Evolutionary conservation across 2,113 vertebrate species (phyloP), one percentile per base, ranked within the genome.

Genomic region (Entomyzon cyanotis): DNA sequence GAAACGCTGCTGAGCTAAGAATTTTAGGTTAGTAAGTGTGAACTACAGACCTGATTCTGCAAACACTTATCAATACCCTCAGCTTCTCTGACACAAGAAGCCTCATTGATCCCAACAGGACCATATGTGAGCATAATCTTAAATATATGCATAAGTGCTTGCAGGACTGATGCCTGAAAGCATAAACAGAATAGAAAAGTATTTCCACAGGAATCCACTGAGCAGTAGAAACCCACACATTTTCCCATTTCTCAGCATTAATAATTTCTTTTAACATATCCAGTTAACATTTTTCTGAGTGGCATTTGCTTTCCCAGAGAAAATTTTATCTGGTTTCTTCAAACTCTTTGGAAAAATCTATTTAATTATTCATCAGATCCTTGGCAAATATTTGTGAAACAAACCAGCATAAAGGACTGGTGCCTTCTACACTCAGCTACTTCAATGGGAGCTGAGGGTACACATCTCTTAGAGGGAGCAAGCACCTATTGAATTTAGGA

Each of bases 1-100:
- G 95, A 97, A 97, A 97, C 63, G 93, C 94, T 97, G 96, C 95
- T 96, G 96, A 97, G 95, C 95, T 95, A 97, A 97, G 95, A 97
- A 96, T 95, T 96, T 95, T 97, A 92, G 91, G 95, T 94, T 97
- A 85, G 94, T 95, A 97, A 96, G 94, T 97, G 95, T 95, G 96
- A 97, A 96, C 90, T 96, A 95, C 89, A 96, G 86, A 88, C 84
- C 78, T 11, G 50, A 94, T 97, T 93, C 96, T 96, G 95, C 93
- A 97, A 96, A 90, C 93, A 96, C 94, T 96, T 96, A 95, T 90
- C 96, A 96, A 96, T 93, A 95, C 94, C 69, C 85, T 91, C 93
- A 96, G 52, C 94, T 95, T 92, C 55, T 85, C 94, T 92, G 89
- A 96, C 93, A 89, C 83, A 91, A 96, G 95, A 95, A 93, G 91